Percentiles rank a stretch among this genome's conserved stretches.
These are phyloP conservation scores for Phrynocephalus vlangalii DNA, from an alignment of 2,797 vertebrate genomes.

Conservation along the genomic window DNA sequence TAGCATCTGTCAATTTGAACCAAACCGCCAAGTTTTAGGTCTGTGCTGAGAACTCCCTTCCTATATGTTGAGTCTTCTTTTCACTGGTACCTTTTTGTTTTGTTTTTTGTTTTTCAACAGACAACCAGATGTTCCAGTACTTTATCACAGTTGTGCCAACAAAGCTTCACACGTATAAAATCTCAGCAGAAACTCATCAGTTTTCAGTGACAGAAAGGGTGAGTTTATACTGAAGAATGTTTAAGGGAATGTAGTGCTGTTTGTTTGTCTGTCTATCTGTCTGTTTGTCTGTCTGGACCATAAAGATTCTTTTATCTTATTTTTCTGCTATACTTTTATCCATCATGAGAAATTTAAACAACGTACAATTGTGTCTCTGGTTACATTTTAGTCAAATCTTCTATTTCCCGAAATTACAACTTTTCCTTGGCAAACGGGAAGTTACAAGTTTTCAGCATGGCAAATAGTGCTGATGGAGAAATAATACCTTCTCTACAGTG, in stretches of 20 bases:
- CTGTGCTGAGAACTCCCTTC: slow-evolving; percentile 17
- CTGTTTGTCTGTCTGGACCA: background rate
- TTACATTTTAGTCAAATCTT: background rate
- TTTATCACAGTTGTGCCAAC: slow-evolving; percentile 99
- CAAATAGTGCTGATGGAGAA: no score
- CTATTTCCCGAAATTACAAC: background rate
- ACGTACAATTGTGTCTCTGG: background rate
- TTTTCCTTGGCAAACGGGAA: no score
- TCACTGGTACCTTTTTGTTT: slow-evolving; percentile 40
- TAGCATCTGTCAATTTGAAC: background rate
- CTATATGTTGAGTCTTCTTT: slow-evolving; percentile 30
- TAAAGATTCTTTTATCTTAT: background rate
- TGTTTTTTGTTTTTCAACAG: slow-evolving; percentile 76
- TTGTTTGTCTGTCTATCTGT: background rate
- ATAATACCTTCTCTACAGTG: no score
- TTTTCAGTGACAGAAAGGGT: slow-evolving; percentile 87
- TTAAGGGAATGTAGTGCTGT: background rate
- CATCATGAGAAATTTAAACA: background rate
- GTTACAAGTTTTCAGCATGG: no score
- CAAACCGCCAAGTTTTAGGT: slow-evolving; percentile 1
- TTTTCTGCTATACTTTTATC: background rate
- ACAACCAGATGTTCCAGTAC: slow-evolving; percentile 99
- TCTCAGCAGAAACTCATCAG: slow-evolving; percentile 86
- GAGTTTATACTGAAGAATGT: slow-evolving; percentile 57
- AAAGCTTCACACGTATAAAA: slow-evolving; percentile 92